Evolutionary conservation across 2,888 invertebrate genomes (phyloP), one percentile per base, ranked within the genome.

Genomic region (Boloria selene): DNA sequence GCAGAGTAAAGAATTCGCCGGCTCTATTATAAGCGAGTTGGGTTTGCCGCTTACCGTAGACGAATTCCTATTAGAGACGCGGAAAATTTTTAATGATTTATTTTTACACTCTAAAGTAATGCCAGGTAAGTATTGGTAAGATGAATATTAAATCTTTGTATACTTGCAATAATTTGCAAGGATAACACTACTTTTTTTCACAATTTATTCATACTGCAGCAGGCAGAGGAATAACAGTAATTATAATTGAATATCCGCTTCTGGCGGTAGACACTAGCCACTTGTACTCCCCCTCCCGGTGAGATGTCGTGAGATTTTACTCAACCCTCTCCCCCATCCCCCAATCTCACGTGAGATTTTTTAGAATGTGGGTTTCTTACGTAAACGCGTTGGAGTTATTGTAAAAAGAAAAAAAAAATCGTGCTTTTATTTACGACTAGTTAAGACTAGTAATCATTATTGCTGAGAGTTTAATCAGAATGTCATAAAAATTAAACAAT

Each of bases 1-100:
- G 68, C 94, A 95, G 62, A 94, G 93, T 26, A 80, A 81, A 38
- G 95, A 95, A 70, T 93, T 95, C 55, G 94, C 95, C 0, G 85
- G 89, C 70, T 91, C 84, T 52, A 93, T 96, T 56, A 93, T 95
- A 42, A 79, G 93, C 50, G 85, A 91, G 17, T 90, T 95, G 59
- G 92, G 94, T 7, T 80, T 97, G 63, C 96, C 96, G 0, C 80
- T 96, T 5, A 93, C 94, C 0, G 93, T 94, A 65, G 93, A 96
- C 26, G 95, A 96, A 77, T 97, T 95, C 79, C 84, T 94, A 14
- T 80, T 78, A n/a, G 86, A 93, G 71, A 93, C 94, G 1, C 86
- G 92, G 16, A 83, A 84, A 62, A 87, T 94, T 71, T 93, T 94
- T 68, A 82, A 89, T 58, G 86, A 93, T 65, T 75, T 95, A 68